Evolutionary conservation across 2,797 vertebrate genomes (phyloP).

Genomic region (Bradypodion ventrale): DNA sequence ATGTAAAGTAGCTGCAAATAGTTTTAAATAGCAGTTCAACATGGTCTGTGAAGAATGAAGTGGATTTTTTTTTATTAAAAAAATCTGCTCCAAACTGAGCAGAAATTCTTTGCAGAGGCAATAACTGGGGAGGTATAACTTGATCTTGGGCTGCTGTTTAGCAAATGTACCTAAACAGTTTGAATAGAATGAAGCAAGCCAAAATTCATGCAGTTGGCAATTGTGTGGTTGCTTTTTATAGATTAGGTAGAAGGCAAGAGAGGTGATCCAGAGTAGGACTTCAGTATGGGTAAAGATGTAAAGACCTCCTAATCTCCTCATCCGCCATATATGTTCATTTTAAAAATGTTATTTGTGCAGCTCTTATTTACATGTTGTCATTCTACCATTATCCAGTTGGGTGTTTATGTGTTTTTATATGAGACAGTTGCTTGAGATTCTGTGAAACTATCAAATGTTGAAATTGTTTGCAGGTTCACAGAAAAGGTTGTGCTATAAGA

Average conservation of each 20-base stretch:
- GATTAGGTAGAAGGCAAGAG: neutral
- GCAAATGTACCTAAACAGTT: neutral
- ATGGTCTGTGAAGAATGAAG: neutral
- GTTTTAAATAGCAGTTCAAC: neutral
- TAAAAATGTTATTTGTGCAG: neutral
- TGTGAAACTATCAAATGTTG: neutral
- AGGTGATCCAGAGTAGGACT: neutral
- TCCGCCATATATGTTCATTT: neutral
- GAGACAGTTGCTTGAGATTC: neutral
- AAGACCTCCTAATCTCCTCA: neutral
- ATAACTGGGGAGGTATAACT: neutral
- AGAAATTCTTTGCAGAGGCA: conserved; percentile 12
- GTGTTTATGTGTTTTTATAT: neutral
- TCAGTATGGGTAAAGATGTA: neutral
- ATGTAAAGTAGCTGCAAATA: neutral
- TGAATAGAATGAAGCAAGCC: neutral
- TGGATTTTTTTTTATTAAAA: neutral
- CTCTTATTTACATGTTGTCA: too few species aligned
- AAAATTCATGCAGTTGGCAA: neutral
- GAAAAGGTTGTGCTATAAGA: neutral
- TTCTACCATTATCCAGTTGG: too few species aligned
- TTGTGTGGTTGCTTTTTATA: neutral
- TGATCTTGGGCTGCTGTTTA: neutral
- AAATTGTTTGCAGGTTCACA: neutral
- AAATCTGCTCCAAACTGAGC: conserved; percentile 2